Evolutionary conservation across 1,140 invertebrate genomes (phyloP), one percentile per base, ranked within the genome.

Genomic region (Melipona quadrifasciata): DNA sequence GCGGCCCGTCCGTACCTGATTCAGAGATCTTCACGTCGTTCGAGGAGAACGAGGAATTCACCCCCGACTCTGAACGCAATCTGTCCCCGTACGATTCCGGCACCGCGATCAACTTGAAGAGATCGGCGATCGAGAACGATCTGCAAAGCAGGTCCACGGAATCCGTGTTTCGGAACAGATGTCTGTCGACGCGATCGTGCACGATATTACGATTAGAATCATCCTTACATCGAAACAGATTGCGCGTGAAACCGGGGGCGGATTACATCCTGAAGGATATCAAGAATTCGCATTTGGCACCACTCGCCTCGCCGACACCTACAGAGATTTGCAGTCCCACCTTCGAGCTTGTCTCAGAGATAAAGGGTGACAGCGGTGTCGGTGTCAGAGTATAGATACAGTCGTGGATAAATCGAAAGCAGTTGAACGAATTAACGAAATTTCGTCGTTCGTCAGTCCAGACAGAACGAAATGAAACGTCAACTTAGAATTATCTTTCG

Each of bases 21-120:
- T 93, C 93, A 0, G 93, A 94, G 71, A 90, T 92, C 17, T 94
- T 92, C 67, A 92, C 92, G 71, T 94, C 93, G 1, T 93, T 94
- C 76, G 93, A 94, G 27, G 91, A 94, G 31, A 89, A 91, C 11
- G 91, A 94, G 31, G 92, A 91, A 67, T 64, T 77, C 2, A 88
- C 84, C 12, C 72, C 79, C 0, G 71, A 83, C 10, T 75, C 57
- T 5, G 75, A 84, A 21, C 68, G 72, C 0, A 47, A 71, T 6
- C 4, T 24, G 1, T 65, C 80, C 1, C 68, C 73, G 0, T 90
- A 91, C 31, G 87, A 86, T 5, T 93, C 93, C 8, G 75, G 88
- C 27, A 92, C 91, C 4, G 89, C 86, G 27, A 78, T 88, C n/a
- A 91, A 92, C 72, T 71, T 89, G 11, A 89, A 86, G 31, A 89